phyloP scores from a whole-genome alignment of 2,888 invertebrate species.

The Harpalus rubripes region DNA sequence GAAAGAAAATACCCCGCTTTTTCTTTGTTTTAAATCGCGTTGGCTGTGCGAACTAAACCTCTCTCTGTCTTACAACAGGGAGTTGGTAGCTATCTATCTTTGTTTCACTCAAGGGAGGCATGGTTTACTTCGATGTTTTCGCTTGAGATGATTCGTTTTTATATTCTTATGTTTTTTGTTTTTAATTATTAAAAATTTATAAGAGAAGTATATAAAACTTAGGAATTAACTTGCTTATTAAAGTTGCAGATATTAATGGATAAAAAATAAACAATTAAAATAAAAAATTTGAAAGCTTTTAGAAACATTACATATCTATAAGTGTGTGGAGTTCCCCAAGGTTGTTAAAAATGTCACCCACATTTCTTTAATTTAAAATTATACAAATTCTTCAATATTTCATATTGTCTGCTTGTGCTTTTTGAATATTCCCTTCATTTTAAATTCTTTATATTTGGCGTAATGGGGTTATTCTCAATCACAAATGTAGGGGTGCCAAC shows the following conservation, averaged over 20 bases:
- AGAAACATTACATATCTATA: no score
- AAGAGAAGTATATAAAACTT: neutral
- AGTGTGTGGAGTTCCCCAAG: no score
- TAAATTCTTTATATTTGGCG: neutral
- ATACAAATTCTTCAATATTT: neutral
- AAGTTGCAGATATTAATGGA: neutral
- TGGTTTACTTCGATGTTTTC: slow-evolving; percentile 59
- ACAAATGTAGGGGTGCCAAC: neutral
- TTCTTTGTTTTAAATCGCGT: slow-evolving; percentile 65
- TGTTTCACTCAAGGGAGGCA: slow-evolving; percentile 33
- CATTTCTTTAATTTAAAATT: neutral
- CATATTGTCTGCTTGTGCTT: neutral
- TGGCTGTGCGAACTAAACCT: slow-evolving; percentile 18
- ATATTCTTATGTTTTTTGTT: slow-evolving; percentile 52
- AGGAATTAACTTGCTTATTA: neutral
- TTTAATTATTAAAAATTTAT: slow-evolving; percentile 58
- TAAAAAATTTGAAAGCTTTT: neutral
- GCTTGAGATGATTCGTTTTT: slow-evolving; percentile 58
- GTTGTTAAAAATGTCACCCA: no score
- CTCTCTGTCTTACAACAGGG: slow-evolving; percentile 16
- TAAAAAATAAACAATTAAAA: neutral
- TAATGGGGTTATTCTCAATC: neutral
- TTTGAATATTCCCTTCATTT: neutral
- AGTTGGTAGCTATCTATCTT: neutral
- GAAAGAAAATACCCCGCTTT: slow-evolving; percentile 43